Percentiles rank a stretch among this genome's conserved stretches.
These are phyloP conservation scores for Apoda limacodes DNA, from an alignment of 2,888 invertebrate genomes.

Conservation along the genomic window DNA sequence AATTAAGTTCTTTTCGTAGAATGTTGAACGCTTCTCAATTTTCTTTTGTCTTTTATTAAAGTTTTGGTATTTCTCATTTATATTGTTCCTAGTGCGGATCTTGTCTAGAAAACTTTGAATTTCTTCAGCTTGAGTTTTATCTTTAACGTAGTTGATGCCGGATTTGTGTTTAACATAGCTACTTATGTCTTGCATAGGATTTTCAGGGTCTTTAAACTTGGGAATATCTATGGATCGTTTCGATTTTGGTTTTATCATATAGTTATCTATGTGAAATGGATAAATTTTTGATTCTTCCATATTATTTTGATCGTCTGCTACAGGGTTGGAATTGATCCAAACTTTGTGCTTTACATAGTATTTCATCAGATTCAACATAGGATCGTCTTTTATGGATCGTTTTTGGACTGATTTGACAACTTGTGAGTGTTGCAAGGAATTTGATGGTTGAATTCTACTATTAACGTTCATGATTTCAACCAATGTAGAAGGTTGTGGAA, in stretches of 20 bases:
- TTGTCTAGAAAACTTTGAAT: constrained; percentile 25
- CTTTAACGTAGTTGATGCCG: constrained; percentile 21
- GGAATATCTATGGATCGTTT: constrained; percentile 24
- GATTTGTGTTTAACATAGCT: constrained; percentile 23
- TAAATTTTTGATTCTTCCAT: constrained; percentile 12
- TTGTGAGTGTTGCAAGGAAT: no score
- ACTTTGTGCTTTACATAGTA: constrained; percentile 47
- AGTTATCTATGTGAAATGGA: constrained; percentile 29
- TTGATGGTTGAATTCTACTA: no score
- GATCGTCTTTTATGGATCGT: constrained; percentile 29
- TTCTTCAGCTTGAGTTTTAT: constrained; percentile 21
- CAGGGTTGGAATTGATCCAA: constrained; percentile 35
- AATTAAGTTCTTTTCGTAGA: constrained; percentile 2
- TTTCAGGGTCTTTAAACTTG: constrained; percentile 20
- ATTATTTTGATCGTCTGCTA: constrained; percentile 11
- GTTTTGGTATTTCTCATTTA: constrained; percentile 13
- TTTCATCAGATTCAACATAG: constrained; percentile 31
- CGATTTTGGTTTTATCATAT: constrained; percentile 6
- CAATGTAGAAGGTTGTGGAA: no score
- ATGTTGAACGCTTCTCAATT: constrained; percentile 11
- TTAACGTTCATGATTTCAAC: no score
- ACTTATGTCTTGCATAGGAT: constrained; percentile 25
- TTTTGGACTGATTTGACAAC: constrained; percentile 26
- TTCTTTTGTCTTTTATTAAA: constrained; percentile 6
- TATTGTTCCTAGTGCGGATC: constrained; percentile 18